A percentile compares a stretch with the other conserved stretches of the same genome.
Evolutionary conservation across 2,113 vertebrate species (phyloP).

Genomic region (Corythornis madagascariensis): DNA sequence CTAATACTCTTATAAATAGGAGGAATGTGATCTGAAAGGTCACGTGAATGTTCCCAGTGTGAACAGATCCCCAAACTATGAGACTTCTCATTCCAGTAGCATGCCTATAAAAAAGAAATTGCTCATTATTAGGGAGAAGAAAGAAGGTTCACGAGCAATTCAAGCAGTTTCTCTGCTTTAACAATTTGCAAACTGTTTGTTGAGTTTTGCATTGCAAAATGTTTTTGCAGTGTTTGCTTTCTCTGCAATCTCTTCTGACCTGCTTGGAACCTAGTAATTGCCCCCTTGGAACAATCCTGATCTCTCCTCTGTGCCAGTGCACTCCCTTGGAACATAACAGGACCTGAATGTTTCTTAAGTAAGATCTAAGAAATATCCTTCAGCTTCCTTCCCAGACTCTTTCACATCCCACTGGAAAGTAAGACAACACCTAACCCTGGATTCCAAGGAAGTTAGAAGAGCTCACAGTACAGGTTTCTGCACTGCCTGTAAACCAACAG

Average conservation of each 20-base stretch:
- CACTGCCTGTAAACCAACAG: neutral
- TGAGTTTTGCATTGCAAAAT: constrained; percentile 25
- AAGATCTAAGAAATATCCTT: neutral
- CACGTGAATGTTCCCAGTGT: constrained; percentile 54
- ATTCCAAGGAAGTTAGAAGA: neutral
- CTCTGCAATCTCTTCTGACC: constrained; percentile 21
- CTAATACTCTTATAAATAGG: constrained; percentile 67
- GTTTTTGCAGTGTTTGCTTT: constrained; percentile 47
- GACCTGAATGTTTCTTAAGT: neutral
- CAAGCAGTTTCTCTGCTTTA: constrained; percentile 9
- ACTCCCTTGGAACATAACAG: neutral
- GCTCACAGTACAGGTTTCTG: neutral
- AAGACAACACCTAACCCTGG: neutral
- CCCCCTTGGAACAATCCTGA: neutral
- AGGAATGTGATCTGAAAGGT: constrained; percentile 62
- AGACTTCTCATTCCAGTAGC: constrained; percentile 43
- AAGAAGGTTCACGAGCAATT: neutral
- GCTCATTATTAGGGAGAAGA: neutral
- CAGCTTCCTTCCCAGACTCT: neutral
- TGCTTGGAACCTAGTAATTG: neutral
- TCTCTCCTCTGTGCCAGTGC: neutral
- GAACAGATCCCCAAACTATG: constrained; percentile 40
- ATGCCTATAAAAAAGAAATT: neutral
- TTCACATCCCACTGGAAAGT: neutral
- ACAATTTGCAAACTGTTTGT: constrained; percentile 22